Evolutionary conservation across 1,140 invertebrate genomes (phyloP), one percentile per base, ranked within the genome.

Genomic region (Psix sp.): DNA sequence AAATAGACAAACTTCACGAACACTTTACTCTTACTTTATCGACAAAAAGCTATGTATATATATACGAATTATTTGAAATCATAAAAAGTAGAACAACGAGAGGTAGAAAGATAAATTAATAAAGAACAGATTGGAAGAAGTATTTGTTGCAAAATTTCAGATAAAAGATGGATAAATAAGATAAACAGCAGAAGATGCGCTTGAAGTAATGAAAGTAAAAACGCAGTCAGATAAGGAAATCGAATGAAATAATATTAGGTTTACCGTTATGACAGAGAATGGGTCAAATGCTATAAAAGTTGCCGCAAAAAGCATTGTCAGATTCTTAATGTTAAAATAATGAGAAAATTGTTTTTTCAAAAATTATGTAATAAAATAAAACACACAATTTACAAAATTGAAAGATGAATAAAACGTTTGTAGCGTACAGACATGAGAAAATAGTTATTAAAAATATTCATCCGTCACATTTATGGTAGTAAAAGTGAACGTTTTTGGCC

Each of bases 151-250:
- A 63, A 56, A 54, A 29, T 46, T 43, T 26, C 46, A 15, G 48
- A 65, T 65, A 52, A 65, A 65, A 42, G 43, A 56, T 56, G 49
- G 40, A 49, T 57, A 66, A 29, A 35, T 18, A 26, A 18, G 15
- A 14, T 14, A 36, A 31, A 54, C 52, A 35, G 15, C 42, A 20
- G 14, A 45, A 38, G 36, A 31, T 29, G 26, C 7, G 24, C n/a
- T 17, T 14, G 16, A 39, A 7, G 13, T 10, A n/a, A 16, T 17
- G n/a, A 39, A 24, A 36, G 26, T 33, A 33, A 48, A 29, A 35
- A 13, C 33, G 46, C 26, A 48, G 39, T 11, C 31, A 49, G 52
- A 57, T 57, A 59, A 43, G 45, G 31, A 51, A 67, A 67, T 67
- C 52, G 36, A 26, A 15, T 11, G 18, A 57, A 66, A 29, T 66